phyloP scores from a whole-genome alignment of 2,888 invertebrate genomes.

The Epinotia demarniana region DNA sequence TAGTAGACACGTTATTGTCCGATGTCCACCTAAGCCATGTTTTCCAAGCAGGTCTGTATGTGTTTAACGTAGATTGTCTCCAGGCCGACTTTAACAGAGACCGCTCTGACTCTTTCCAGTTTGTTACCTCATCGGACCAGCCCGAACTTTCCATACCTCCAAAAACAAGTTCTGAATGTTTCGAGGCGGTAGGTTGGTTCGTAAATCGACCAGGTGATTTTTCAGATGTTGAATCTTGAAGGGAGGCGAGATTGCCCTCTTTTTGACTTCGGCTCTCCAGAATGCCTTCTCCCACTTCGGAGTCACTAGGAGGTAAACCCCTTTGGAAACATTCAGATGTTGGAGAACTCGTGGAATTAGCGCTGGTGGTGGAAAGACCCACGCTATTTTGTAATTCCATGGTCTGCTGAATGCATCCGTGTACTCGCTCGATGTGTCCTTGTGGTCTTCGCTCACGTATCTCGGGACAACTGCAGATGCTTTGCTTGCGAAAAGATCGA shows the following conservation, averaged over 20 bases:
- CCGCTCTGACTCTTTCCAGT: background rate
- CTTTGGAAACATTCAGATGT: constrained; percentile 46
- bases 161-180: background rate
- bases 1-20: no score
- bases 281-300: constrained; percentile 43
- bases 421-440: constrained; percentile 25
- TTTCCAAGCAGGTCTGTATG: background rate
- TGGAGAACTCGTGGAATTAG: constrained; percentile 47
- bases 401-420: constrained; percentile 47
- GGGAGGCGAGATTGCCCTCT: no score
- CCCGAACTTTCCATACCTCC: constrained; percentile 14
- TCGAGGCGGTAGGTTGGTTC: background rate
- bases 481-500: constrained; percentile 2
- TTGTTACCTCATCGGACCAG: background rate
- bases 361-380: constrained; percentile 50
- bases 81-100: background rate
- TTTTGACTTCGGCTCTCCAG: no score
- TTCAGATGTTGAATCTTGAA: constrained; percentile 9
- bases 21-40: background rate
- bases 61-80: background rate
- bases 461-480: background rate
- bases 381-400: constrained; percentile 48
- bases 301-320: constrained; percentile 46
- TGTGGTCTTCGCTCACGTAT: constrained; percentile 6
- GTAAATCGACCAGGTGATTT: background rate